phyloP scores from a whole-genome alignment of 2,113 vertebrate genomes.

The Acrocephalus kingi region DNA sequence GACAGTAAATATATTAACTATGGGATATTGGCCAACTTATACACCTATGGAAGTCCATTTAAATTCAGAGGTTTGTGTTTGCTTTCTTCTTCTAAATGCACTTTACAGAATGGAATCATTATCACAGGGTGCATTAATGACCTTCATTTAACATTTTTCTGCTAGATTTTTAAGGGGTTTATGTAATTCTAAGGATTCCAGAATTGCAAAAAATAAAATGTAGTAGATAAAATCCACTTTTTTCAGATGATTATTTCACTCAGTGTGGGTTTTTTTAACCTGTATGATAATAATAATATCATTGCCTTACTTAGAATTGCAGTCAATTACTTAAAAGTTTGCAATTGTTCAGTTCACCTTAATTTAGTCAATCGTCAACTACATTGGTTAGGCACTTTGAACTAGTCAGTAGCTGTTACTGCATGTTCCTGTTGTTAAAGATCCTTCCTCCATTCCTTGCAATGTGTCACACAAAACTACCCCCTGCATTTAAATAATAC shows the following conservation, averaged over 20 bases:
- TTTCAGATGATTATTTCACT: background rate
- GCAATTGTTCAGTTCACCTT: background rate
- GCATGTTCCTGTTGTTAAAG: background rate
- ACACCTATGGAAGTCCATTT: constrained; percentile 83
- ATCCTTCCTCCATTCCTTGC: background rate
- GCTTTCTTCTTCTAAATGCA: background rate
- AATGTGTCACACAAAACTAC: background rate
- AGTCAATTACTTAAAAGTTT: background rate
- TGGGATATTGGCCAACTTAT: constrained; percentile 86
- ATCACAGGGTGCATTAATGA: background rate
- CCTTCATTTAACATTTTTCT: background rate
- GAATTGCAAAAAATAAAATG: background rate
- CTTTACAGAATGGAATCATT: background rate
- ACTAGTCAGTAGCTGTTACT: background rate
- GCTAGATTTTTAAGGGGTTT: background rate
- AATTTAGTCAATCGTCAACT: background rate
- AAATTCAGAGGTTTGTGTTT: constrained; percentile 76
- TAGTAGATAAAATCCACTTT: background rate
- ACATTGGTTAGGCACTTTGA: background rate
- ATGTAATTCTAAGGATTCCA: background rate
- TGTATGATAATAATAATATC: background rate
- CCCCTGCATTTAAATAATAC: background rate
- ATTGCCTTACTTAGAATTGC: background rate
- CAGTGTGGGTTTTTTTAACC: accelerated
- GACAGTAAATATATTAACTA: constrained; percentile 84